Base-by-base conservation (phyloP, 2,113 vertebrate genomes). In the Setophaga coronata region DNA sequence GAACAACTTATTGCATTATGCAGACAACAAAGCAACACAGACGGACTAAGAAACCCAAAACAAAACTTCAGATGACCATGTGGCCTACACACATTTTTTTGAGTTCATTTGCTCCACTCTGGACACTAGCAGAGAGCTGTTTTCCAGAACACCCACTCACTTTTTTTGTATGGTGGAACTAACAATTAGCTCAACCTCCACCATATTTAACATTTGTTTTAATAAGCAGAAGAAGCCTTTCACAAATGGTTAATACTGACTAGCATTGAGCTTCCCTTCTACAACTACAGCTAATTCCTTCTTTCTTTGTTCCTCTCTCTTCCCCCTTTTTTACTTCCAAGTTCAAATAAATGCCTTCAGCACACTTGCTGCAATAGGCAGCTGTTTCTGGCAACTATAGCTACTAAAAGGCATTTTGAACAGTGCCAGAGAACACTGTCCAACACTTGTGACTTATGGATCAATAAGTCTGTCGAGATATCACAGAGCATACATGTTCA, bases 1-100 rank as follows among this genome's bases (percentile, higher is more conserved):
- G 42, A 91, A 61, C 20, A 43, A 33, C 60, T 93, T 93, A 70
- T n/a, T 53, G 76, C 14, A 18, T 17, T 20, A 84, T 18, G 53
- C 14, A 47, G 48, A 93, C 51, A 87, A 87, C 60, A 69, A 64
- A 64, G 36, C 47, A 66, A 77, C 28, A 78, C 1, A 51, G 36
- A 64, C 82, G 18, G 31, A 70, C 31, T 47, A 58, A 53, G 25
- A 78, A 91, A 85, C 94, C 13, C 69, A 81, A 92, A 89, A 23
- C 80, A 89, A 89, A 88, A 33, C 53, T 87, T 87, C 70, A 95
- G 69, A 93, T 95, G 84, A 88, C 81, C 61, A 18, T 69, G 31
- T 90, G 79, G 87, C 95, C 95, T 93, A 91, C 88, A 82, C 86
- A 89, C 92, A 95, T 96, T 96, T 97, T 96, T 96, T 28, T 31